Base-by-base conservation (phyloP, 2,113 vertebrate species). In the Trichomycterus rosablanca region DNA sequence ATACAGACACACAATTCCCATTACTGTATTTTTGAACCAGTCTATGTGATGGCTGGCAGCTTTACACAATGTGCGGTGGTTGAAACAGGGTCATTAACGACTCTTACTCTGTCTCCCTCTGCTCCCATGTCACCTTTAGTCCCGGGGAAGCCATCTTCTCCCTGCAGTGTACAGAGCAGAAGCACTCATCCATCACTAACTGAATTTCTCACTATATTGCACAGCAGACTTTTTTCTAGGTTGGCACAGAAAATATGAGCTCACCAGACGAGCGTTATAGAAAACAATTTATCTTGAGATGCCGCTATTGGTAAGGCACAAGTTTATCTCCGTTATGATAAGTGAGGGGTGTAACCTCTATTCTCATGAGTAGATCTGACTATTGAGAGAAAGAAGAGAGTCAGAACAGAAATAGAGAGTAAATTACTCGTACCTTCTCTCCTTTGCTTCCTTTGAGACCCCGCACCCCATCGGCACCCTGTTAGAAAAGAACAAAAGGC, bases 71-170 rank as follows among this genome's bases (percentile, higher is more conserved):
- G 14, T 15, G 15, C 12, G 19, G 32, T 16, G 23, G 46, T n/a
- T 23, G 45, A 23, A 45, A n/a, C 14, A 14, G 12, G 19, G 7
- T 34, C 26, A 43, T 44, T 49, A 67, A 45, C 14, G 7, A 15
- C 19, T 30, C 90, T 90, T 80, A 95, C 92, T 85, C 81, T 76
- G 56, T 97, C 92, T 7, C 93, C 93, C 61, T 89, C 93, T 56
- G 83, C 63, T 19, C 93, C 93, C 73, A 83, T 88, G 28, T 97
- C 92, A 43, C 93, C 93, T 83, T 95, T 97, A 72, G 84, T 85
- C 57, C 93, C 93, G 0, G 90, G 91, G 68, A 94, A 97, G 66
- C 93, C 93, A 15, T 94, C 93, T 84, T 94, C 93, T 78, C 93
- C 93, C 93, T 95, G 76, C 44, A 18, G 45, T 5, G 58, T 42